These are phyloP conservation scores for Osmerus eperlanus DNA, from an alignment of 2,113 vertebrate species.

Conservation along the genomic window DNA sequence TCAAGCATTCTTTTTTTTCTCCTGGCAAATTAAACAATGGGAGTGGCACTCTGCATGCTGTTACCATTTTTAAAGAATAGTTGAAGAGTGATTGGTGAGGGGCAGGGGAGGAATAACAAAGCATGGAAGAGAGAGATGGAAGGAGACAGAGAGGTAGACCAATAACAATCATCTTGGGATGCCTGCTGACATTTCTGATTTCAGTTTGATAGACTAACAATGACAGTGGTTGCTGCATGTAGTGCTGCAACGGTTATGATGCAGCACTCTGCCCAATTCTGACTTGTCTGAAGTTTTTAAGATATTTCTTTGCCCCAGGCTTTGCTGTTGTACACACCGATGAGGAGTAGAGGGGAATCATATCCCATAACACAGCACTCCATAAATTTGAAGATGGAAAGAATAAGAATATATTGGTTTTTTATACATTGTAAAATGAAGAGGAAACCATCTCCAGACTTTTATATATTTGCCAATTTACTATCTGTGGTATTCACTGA, in stretches of 20 bases:
- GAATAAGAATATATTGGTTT: background rate
- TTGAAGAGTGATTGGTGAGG: background rate
- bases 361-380: too few species aligned
- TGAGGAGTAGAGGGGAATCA: too few species aligned
- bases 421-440: background rate
- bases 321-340: too few species aligned
- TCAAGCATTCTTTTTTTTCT: background rate
- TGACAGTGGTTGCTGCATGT: slow-evolving; percentile 7
- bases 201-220: slow-evolving; percentile 14
- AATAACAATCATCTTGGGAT: slow-evolving; percentile 18
- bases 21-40: slow-evolving; percentile 18
- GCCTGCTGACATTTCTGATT: slow-evolving; percentile 1
- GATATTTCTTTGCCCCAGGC: too few species aligned
- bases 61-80: background rate
- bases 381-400: background rate
- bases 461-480: slow-evolving; percentile 3
- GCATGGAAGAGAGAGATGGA: background rate
- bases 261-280: too few species aligned
- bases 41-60: background rate
- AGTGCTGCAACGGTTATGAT: background rate
- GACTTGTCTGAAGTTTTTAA: too few species aligned
- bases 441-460: background rate
- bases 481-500: background rate
- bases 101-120: background rate
- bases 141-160: slow-evolving; percentile 2